Evolutionary conservation across 2,797 vertebrate species (phyloP).

Genomic region (Typhlichthys subterraneus): DNA sequence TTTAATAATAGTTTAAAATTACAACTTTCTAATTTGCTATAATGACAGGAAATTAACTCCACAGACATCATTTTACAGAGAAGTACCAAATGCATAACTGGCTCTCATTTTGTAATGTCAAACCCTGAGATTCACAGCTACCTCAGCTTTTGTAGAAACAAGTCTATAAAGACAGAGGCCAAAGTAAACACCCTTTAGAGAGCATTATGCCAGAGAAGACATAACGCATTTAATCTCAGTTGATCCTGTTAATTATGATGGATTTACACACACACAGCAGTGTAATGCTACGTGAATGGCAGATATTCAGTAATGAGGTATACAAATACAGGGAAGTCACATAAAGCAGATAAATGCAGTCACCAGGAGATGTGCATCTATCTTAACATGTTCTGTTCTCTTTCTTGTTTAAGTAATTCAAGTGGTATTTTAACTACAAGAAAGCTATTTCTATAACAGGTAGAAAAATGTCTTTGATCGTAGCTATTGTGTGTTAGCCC

Average conservation of each 20-base stretch:
- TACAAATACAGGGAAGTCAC: slow-evolving; percentile 20
- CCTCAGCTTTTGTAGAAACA: slow-evolving; percentile 45
- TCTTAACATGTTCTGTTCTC: background rate
- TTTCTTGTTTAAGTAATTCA: background rate
- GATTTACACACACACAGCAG: slow-evolving; percentile 52
- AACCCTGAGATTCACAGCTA: slow-evolving; percentile 34
- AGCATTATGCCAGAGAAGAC: slow-evolving; percentile 57
- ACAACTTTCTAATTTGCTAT: slow-evolving; percentile 19
- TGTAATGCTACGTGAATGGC: slow-evolving; percentile 55
- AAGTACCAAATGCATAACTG: slow-evolving; percentile 35
- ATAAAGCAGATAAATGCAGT: slow-evolving; percentile 4
- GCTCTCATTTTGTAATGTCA: slow-evolving; percentile 41
- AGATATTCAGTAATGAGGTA: slow-evolving; percentile 44
- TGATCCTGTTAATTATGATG: slow-evolving; percentile 65
- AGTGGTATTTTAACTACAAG: background rate
- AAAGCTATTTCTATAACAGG: background rate
- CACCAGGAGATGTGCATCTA: slow-evolving; percentile 9
- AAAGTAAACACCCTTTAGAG: slow-evolving; percentile 50
- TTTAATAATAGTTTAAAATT: slow-evolving; percentile 6
- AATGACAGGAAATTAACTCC: slow-evolving; percentile 40
- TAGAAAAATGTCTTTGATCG: background rate
- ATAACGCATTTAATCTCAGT: slow-evolving; percentile 65
- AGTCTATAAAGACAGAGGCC: slow-evolving; percentile 53
- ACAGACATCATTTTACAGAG: slow-evolving; percentile 26
- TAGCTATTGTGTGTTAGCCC: background rate